These are phyloP conservation scores for Aleiodes sp. DNA, from an alignment of 1,140 invertebrate genomes.

Conservation along the genomic window DNA sequence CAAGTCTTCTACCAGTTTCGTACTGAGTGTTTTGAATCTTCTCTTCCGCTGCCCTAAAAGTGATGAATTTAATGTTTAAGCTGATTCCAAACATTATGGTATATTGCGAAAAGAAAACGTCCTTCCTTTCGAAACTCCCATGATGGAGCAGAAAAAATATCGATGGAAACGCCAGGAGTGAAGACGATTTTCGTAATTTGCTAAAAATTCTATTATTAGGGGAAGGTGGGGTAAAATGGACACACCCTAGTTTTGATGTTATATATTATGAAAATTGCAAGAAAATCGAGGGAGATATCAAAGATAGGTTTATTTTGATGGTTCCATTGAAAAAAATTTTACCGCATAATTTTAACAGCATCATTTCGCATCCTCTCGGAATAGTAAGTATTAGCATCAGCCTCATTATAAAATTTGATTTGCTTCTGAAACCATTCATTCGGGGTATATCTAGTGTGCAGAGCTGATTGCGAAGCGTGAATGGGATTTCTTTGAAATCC, in stretches of 20 bases:
- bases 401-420: conserved; percentile 84
- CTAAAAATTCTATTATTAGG: background rate
- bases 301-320: too few species aligned
- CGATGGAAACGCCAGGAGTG: too few species aligned
- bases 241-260: too few species aligned
- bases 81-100: background rate
- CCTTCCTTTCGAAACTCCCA: too few species aligned
- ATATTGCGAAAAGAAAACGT: too few species aligned
- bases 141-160: too few species aligned
- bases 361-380: conserved; percentile 85
- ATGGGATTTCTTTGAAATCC: conserved; percentile 81
- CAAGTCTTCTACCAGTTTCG: conserved; percentile 81
- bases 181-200: conserved; percentile 14
- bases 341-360: conserved; percentile 74
- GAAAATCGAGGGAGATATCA: too few species aligned
- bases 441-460: conserved; percentile 87
- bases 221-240: too few species aligned
- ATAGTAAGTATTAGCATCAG: conserved; percentile 84
- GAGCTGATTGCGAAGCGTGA: conserved; percentile 78
- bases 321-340: too few species aligned
- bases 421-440: conserved; percentile 92
- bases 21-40: conserved; percentile 77
- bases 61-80: conserved; percentile 25
- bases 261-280: too few species aligned
- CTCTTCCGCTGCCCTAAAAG: conserved; percentile 79